These are phyloP conservation scores for Zalophus californianus DNA, from an alignment of 2,797 vertebrate genomes.

Conservation along the genomic window DNA sequence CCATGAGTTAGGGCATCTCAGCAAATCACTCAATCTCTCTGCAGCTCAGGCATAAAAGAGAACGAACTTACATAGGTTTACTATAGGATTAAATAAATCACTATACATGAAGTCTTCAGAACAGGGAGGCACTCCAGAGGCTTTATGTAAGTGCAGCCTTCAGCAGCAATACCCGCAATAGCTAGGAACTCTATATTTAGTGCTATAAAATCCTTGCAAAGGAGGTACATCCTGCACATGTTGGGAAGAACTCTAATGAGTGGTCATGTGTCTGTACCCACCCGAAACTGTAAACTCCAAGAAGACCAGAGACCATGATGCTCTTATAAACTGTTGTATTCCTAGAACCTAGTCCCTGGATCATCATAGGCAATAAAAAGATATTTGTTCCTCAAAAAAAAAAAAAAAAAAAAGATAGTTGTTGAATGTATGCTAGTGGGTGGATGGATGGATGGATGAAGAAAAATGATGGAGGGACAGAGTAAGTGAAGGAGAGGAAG, in stretches of 20 bases:
- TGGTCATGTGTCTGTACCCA: not conserved
- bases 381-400: not conserved
- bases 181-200: not conserved
- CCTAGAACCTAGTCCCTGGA: not conserved
- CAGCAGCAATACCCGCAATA: not conserved
- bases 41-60: rapidly evolving
- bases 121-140: rapidly evolving
- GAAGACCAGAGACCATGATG: not conserved
- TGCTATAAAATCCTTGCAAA: not conserved
- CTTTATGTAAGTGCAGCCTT: not conserved
- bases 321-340: not conserved
- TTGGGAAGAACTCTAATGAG: not conserved
- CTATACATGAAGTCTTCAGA: not conserved
- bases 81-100: not conserved
- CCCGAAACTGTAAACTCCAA: not conserved
- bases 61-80: not conserved
- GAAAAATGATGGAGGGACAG: not conserved
- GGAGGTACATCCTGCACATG: not conserved
- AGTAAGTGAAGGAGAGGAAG: not conserved
- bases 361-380: not conserved
- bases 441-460: not conserved
- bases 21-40: not conserved
- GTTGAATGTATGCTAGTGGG: not conserved
- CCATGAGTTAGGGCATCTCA: not conserved
- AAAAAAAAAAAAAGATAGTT: not conserved